These are phyloP conservation scores for Holothuria scabra DNA, from an alignment of 53 echinoderm and acorn worm genomes.

Conservation along the genomic window DNA sequence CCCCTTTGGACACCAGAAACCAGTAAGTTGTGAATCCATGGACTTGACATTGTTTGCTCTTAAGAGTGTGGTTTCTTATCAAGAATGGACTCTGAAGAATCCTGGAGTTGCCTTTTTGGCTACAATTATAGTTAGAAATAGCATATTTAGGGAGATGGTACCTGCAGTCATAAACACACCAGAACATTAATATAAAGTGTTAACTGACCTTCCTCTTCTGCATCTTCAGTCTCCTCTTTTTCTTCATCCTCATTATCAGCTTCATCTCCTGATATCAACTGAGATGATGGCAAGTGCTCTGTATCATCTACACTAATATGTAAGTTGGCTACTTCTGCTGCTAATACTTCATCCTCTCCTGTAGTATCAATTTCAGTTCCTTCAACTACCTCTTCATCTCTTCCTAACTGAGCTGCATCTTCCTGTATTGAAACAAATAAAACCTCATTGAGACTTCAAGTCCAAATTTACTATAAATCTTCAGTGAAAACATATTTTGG, in stretches of 20 bases:
- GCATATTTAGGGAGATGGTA: too few species aligned
- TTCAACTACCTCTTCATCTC: neutral
- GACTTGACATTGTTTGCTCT: too few species aligned
- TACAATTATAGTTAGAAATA: too few species aligned
- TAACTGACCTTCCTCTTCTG: constrained; percentile 3
- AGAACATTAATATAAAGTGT: too few species aligned
- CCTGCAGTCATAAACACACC: too few species aligned
- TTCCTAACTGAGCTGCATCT: neutral
- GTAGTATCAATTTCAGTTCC: neutral
- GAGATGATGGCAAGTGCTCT: neutral
- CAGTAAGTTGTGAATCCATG: too few species aligned
- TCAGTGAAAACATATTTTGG: neutral
- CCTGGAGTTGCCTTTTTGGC: too few species aligned
- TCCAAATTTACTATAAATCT: neutral
- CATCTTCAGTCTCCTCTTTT: constrained; percentile 18
- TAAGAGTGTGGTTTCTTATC: too few species aligned
- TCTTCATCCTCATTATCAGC: neutral
- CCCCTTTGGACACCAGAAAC: too few species aligned
- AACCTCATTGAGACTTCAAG: neutral
- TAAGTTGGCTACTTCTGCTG: neutral
- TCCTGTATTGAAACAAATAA: neutral
- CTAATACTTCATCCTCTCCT: neutral
- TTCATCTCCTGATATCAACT: neutral
- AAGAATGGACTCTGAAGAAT: too few species aligned
- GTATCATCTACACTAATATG: neutral